These are phyloP conservation scores for Synergus gifuensis DNA, from an alignment of 2,888 invertebrate species.

Conservation along the genomic window DNA sequence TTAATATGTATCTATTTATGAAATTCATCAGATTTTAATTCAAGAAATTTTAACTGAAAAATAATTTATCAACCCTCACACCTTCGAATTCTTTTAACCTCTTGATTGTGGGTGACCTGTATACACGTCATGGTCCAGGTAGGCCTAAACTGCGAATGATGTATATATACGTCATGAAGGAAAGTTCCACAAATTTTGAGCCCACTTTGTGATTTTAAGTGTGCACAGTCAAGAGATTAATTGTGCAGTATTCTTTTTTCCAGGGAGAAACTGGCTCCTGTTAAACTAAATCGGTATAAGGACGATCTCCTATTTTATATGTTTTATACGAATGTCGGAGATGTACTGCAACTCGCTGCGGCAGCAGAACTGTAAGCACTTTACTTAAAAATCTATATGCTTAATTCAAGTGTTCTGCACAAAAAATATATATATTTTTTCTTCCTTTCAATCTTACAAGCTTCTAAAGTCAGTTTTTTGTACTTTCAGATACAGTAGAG, in stretches of 20 bases:
- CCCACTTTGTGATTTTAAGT: too few species aligned
- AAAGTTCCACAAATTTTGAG: too few species aligned
- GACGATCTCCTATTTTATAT: slow-evolving; percentile 99
- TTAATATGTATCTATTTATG: not conserved
- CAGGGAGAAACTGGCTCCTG: slow-evolving; percentile 95
- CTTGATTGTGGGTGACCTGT: too few species aligned
- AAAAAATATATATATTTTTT: not conserved
- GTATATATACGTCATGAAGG: too few species aligned
- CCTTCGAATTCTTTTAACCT: slow-evolving; percentile 30
- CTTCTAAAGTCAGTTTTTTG: slow-evolving; percentile 45
- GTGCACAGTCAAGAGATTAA: not conserved
- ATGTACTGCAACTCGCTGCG: slow-evolving; percentile 97
- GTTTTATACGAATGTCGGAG: slow-evolving; percentile 99
- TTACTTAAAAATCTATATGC: not conserved
- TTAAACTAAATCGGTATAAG: slow-evolving; percentile 97
- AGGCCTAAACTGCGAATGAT: too few species aligned
- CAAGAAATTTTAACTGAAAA: not conserved
- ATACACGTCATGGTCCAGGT: too few species aligned
- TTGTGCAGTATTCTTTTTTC: slow-evolving; percentile 64
- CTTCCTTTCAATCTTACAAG: not conserved
- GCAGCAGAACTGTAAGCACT: slow-evolving; percentile 95
- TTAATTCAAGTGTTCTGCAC: slow-evolving; percentile 17
- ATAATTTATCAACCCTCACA: not conserved
- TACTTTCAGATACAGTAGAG: slow-evolving; percentile 91
- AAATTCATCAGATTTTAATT: not conserved